These are phyloP conservation scores for Amphimedon queenslandica DNA, from an alignment of 37 sponge, comb jelly and placozoan genomes.

Conservation along the genomic window DNA sequence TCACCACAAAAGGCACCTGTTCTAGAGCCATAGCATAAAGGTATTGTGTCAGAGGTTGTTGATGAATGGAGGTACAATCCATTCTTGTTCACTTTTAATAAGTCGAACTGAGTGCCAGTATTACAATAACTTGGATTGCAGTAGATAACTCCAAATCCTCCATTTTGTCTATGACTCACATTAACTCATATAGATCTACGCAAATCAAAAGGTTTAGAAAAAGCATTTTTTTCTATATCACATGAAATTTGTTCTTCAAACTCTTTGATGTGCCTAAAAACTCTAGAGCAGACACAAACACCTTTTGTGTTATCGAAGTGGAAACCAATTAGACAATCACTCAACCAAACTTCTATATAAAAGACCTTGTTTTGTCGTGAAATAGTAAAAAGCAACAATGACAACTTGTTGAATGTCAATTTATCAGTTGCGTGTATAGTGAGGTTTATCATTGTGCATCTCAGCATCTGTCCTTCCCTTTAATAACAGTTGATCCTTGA, in stretches of 20 bases:
- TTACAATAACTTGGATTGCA: too few relatives aligned
- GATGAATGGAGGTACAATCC: neutral
- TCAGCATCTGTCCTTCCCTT: neutral
- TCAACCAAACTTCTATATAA: neutral
- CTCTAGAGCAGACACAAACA: neutral
- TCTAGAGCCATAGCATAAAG: neutral
- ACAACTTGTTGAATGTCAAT: neutral
- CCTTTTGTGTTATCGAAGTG: neutral
- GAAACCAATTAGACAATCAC: neutral
- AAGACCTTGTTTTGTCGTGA: neutral
- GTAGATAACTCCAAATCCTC: too few relatives aligned
- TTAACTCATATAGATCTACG: neutral
- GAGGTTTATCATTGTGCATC: neutral
- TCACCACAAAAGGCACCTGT: conserved; percentile 4
- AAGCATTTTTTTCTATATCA: neutral
- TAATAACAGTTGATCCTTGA: too few relatives aligned
- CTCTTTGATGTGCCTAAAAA: neutral
- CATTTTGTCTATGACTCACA: neutral
- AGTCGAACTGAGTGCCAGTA: neutral
- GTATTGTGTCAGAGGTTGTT: neutral
- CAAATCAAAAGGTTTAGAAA: neutral
- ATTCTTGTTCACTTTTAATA: neutral
- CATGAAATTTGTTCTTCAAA: neutral
- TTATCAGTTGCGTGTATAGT: neutral
- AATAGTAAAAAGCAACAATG: neutral